A percentile compares a stretch with the other conserved stretches of the same genome.
phyloP scores from a whole-genome alignment of 2,888 invertebrate species.

The Atethmia centrago region DNA sequence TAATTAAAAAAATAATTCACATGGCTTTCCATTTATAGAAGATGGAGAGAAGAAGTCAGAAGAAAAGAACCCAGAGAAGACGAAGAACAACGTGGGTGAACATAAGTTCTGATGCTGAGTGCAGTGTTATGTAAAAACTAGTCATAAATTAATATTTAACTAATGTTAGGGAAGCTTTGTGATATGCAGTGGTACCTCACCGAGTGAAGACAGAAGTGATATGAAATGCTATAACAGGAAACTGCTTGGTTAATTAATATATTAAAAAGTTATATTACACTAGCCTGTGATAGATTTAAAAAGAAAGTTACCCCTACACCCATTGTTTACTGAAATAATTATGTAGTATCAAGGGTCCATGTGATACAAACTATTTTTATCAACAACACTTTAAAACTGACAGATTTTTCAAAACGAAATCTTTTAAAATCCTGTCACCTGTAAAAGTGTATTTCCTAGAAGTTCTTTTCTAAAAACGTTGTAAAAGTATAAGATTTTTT shows the following conservation, averaged over 20 bases:
- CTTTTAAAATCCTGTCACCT: not conserved
- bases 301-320: not conserved
- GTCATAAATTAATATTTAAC: slow-evolving; percentile 63
- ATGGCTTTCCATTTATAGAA: slow-evolving; percentile 39
- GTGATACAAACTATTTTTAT: not conserved
- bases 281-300: slow-evolving; percentile 28
- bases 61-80: slow-evolving; percentile 54
- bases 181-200: not conserved
- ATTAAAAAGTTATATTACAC: not conserved
- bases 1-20: accelerated
- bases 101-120: slow-evolving; percentile 52
- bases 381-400: not conserved
- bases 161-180: slow-evolving; percentile 15
- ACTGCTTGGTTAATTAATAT: not conserved
- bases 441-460: not conserved
- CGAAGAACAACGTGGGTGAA: slow-evolving; percentile 48
- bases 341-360: not conserved
- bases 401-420: not conserved
- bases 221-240: not conserved
- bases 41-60: slow-evolving; percentile 56
- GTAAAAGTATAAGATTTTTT: no score
- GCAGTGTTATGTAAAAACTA: slow-evolving; percentile 43
- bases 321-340: not conserved
- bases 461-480: not conserved
- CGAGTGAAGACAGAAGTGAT: not conserved